A percentile compares a stretch with the other conserved stretches of the same genome.
phyloP scores from a whole-genome alignment of 2,888 invertebrate genomes.

The Loripinus fragilis region DNA sequence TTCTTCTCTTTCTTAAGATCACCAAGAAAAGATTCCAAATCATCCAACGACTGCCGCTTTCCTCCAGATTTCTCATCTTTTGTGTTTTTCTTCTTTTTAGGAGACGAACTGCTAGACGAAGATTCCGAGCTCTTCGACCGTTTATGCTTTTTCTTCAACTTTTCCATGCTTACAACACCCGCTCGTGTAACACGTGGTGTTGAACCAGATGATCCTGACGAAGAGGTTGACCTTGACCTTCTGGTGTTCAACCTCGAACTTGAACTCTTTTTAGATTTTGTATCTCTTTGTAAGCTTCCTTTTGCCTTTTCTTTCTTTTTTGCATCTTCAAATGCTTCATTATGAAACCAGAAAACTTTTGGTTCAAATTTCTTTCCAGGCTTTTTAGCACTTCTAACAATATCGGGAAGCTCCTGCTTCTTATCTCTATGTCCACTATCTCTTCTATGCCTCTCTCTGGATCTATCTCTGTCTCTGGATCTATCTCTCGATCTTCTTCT shows the following conservation, averaged over 20 bases:
- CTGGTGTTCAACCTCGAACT: slow-evolving; percentile 12
- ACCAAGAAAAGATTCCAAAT: slow-evolving; percentile 41
- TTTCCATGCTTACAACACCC: neutral
- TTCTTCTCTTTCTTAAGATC: slow-evolving; percentile 42
- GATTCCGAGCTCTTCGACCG: slow-evolving; percentile 26
- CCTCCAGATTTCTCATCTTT: neutral
- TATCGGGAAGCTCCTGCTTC: slow-evolving; percentile 14
- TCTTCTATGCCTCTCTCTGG: neutral
- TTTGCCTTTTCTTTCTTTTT: neutral
- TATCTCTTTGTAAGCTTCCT: neutral
- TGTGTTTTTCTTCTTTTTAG: slow-evolving; percentile 8
- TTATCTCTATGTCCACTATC: too few relatives aligned
- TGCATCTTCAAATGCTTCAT: slow-evolving; percentile 7
- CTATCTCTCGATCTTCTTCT: neutral
- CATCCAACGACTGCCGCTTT: slow-evolving; percentile 35
- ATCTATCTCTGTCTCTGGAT: neutral
- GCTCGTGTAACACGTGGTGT: neutral
- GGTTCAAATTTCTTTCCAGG: slow-evolving; percentile 8
- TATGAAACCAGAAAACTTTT: slow-evolving; percentile 43
- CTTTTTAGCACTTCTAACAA: slow-evolving; percentile 19
- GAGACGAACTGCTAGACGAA: slow-evolving; percentile 30
- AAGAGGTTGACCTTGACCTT: neutral
- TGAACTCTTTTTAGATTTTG: slow-evolving; percentile 13
- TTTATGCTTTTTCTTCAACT: neutral
- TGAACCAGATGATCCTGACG: neutral